Conservation (phyloP, 2,888 invertebrate genomes). For the Harmothoe impar region DNA sequence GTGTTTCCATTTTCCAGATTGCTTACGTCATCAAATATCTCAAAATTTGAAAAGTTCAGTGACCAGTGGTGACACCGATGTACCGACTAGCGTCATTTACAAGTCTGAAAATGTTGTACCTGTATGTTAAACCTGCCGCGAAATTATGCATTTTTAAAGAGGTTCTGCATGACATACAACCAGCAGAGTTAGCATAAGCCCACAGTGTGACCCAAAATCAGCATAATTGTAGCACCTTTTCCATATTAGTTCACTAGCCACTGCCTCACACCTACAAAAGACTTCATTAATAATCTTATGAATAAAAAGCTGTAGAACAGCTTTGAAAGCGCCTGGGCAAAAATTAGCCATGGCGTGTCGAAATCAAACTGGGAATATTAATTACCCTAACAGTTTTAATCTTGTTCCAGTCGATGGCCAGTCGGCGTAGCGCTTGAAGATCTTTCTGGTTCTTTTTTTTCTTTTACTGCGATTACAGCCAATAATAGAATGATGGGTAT, state of each 20-base stretch:
- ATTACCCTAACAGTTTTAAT: conserved; percentile 35
- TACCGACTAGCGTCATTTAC: too few species aligned
- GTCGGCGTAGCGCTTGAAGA: background rate
- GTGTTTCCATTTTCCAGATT: too few species aligned
- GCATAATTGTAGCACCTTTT: too few species aligned
- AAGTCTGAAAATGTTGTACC: too few species aligned
- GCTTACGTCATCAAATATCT: too few species aligned
- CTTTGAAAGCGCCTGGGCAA: background rate
- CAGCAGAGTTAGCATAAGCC: too few species aligned
- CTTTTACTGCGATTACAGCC: background rate
- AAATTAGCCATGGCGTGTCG: conserved; percentile 14
- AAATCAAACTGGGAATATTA: conserved; percentile 39
- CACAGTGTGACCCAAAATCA: too few species aligned
- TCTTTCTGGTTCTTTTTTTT: background rate
- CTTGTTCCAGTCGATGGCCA: conserved; percentile 14
- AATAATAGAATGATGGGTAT: conserved; percentile 11
- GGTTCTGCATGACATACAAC: too few species aligned
- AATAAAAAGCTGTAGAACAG: conserved; percentile 11
- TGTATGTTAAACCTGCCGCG: too few species aligned
- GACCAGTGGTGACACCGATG: too few species aligned
- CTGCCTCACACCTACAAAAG: background rate
- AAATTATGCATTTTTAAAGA: too few species aligned
- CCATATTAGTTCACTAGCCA: background rate
- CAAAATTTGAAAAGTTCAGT: too few species aligned
- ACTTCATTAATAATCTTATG: conserved; percentile 14